Percentiles rank a stretch among this genome's conserved stretches.
phyloP scores from a whole-genome alignment of 2,113 vertebrate species.

The Pelusios castaneus region DNA sequence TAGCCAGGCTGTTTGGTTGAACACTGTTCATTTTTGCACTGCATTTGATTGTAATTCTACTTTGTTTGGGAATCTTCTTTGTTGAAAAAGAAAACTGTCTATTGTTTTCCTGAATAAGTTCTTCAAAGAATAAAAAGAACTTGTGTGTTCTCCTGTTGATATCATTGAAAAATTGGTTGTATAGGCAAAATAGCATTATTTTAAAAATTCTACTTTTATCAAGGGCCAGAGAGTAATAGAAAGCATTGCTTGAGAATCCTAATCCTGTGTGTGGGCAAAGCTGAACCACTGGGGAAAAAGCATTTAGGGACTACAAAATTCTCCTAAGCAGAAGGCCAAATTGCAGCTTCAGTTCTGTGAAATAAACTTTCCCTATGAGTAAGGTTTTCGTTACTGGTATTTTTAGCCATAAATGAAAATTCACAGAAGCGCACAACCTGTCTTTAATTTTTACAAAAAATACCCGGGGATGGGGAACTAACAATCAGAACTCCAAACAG shows the following conservation, averaged over 20 bases:
- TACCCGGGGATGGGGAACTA: too few relatives aligned
- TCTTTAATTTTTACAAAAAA: too few relatives aligned
- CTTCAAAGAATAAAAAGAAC: neutral
- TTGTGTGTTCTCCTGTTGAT: neutral
- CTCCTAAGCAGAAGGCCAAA: neutral
- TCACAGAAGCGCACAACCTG: too few relatives aligned
- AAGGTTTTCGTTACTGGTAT: too few relatives aligned
- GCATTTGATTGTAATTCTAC: neutral
- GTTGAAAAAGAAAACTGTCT: neutral
- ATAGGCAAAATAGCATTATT: neutral
- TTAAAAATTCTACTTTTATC: neutral
- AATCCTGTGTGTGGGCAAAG: neutral
- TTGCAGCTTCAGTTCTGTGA: neutral
- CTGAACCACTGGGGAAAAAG: neutral
- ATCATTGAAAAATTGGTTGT: neutral
- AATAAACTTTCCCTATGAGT: neutral
- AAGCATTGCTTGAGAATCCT: neutral
- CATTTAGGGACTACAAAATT: neutral
- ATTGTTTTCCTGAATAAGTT: neutral
- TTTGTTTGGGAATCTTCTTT: neutral
- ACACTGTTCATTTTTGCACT: neutral
- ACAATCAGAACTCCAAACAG: too few relatives aligned
- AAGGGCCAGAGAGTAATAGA: neutral
- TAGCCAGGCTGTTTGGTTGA: neutral
- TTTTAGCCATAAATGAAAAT: too few relatives aligned